These are phyloP conservation scores for Liasis olivaceus DNA, from an alignment of 2,797 vertebrate genomes.

Conservation along the genomic window DNA sequence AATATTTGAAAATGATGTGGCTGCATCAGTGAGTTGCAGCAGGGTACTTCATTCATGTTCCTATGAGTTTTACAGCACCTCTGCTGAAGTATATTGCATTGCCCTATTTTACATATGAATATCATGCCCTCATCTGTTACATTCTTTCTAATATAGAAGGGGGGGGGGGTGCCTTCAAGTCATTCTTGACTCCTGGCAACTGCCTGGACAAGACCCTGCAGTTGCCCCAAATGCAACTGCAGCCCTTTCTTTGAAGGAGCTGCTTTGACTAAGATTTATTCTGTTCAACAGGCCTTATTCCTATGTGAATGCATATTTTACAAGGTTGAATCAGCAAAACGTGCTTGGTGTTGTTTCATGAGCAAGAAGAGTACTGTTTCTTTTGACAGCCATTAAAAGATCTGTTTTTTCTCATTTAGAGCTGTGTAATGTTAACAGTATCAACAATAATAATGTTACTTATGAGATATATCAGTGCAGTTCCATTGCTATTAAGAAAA, in stretches of 20 bases:
- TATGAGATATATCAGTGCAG: conserved; percentile 5
- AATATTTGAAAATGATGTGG: neutral
- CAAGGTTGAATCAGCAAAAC: neutral
- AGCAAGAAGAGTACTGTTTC: conserved; percentile 18
- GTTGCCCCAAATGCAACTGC: neutral
- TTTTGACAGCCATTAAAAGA: neutral
- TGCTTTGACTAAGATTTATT: neutral
- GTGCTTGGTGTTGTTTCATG: neutral
- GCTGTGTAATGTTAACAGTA: neutral
- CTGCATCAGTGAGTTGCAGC: neutral
- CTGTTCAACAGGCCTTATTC: neutral
- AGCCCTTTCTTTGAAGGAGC: neutral
- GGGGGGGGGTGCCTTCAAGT: neutral
- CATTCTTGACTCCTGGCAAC: neutral
- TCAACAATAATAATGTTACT: neutral
- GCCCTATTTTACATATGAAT: neutral
- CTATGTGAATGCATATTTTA: neutral
- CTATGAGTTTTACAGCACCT: neutral
- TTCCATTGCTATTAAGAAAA: conserved; percentile 34
- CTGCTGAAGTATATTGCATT: neutral
- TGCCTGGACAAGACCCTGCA: neutral
- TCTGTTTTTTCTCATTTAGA: neutral
- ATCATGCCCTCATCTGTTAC: neutral
- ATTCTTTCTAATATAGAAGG: neutral
- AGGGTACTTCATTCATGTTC: neutral